Evolutionary conservation across 2,113 vertebrate genomes (phyloP).

Genomic region (Phalacrocorax brasilianus): DNA sequence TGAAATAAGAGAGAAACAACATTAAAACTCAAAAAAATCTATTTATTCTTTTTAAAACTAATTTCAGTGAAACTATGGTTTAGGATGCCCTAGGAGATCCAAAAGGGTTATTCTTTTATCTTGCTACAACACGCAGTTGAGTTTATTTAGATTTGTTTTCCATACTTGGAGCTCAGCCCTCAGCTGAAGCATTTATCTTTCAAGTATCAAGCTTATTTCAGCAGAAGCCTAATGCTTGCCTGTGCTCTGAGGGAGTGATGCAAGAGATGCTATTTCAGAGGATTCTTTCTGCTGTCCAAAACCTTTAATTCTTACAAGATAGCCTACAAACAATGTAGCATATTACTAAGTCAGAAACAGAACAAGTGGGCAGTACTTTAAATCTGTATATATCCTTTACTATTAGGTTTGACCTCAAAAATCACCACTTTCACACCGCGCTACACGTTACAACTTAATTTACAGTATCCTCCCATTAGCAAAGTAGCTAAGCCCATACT

Average conservation of each 20-base stretch:
- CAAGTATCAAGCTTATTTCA: background rate
- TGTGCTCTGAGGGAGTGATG: background rate
- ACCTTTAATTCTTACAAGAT: background rate
- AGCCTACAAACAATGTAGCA: background rate
- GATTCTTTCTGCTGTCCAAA: background rate
- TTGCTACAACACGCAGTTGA: background rate
- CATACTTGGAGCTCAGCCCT: background rate
- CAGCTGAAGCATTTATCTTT: background rate
- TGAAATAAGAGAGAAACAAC: slow-evolving; percentile 48
- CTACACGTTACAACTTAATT: background rate
- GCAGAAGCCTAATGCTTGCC: background rate
- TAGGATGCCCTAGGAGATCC: background rate
- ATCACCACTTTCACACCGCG: background rate
- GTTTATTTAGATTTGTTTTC: background rate
- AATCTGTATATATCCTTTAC: background rate
- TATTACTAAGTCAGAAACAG: background rate
- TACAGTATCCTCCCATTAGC: background rate
- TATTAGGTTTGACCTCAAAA: background rate
- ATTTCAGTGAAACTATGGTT: background rate
- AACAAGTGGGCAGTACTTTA: background rate
- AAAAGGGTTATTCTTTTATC: background rate
- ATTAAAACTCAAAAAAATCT: background rate
- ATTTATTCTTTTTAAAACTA: background rate
- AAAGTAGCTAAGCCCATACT: background rate
- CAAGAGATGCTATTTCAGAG: background rate